Evolutionary conservation across 2,113 vertebrate species (phyloP), one percentile per base, ranked within the genome.

Genomic region (Odontesthes bonariensis): DNA sequence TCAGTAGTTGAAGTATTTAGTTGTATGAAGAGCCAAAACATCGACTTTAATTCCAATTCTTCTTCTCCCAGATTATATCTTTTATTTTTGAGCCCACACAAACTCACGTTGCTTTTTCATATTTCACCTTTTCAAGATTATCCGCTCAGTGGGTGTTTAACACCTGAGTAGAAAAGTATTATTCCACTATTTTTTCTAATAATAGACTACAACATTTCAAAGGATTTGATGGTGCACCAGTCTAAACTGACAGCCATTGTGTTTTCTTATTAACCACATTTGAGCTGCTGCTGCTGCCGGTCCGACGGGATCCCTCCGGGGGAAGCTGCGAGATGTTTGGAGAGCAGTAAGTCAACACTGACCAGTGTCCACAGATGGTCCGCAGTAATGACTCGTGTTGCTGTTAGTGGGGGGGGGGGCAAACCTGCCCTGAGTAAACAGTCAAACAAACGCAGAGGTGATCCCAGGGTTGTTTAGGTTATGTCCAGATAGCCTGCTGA

Each of bases 351-450:
- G 81, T 87, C 88, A 90, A 90, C 85, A 77, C 4, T 86, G 87
- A 90, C 81, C 82, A 53, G 60, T 82, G 81, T 78, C 86, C 86
- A 88, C 92, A 92, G 85, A 91, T 91, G 92, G 87, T 75, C 79
- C 46, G 69, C 53, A 67, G 81, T 75, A 75, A 91, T 80, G 85
- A 64, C 72, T 88, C 42, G 12, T 88, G 83, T 75, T 88, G 86
- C 83, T 46, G 72, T 75, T 69, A 33, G 79, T 3, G 59, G 69
- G 78, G 78, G 69, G 40, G 82, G 81, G 67, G 4, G 56, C 19
- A 10, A 63, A 32, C 52, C 66, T 19, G 55, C 73, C 71, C 88
- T 80, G 88, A 69, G 75, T 82, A 90, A 91, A 92, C 72, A 87
- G 57, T 88, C 64, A 86, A 89, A 87, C 87, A 90, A 90, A 92